Conservation (phyloP, 2,113 vertebrate genomes). For the Thalassarche chlororhynchos region DNA sequence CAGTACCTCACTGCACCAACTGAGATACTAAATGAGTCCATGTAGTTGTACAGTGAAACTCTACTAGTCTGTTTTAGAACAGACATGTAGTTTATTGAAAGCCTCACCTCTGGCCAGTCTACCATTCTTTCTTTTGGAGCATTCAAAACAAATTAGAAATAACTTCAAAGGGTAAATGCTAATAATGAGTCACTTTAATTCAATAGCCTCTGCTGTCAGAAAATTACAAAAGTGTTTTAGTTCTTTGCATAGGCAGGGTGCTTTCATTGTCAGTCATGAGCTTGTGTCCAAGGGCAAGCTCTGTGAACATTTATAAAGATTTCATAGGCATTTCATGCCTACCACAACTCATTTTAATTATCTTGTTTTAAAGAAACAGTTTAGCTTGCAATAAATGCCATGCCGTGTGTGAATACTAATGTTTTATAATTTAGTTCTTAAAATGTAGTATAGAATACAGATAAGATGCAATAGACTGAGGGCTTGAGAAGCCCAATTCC, state of each 20-base stretch:
- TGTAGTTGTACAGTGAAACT: background rate
- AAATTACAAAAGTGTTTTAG: background rate
- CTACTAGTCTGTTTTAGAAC: background rate
- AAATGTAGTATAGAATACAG: background rate
- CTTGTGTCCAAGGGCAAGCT: conserved; percentile 14
- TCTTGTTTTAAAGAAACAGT: conserved; percentile 41
- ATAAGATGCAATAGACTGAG: background rate
- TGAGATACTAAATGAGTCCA: background rate
- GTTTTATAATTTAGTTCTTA: conserved; percentile 12
- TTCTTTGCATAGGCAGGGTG: background rate
- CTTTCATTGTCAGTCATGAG: background rate
- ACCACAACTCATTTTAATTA: conserved; percentile 39
- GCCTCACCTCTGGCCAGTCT: background rate
- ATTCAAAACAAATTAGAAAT: conserved; percentile 1
- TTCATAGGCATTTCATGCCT: conserved; percentile 14
- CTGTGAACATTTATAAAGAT: background rate
- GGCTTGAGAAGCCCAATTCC: background rate
- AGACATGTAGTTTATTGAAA: background rate
- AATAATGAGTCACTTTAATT: background rate
- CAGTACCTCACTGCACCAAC: background rate
- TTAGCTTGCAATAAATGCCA: conserved; percentile 34
- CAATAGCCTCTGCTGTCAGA: background rate
- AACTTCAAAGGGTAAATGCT: background rate
- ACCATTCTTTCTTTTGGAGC: background rate
- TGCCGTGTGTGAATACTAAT: background rate